phyloP scores from a whole-genome alignment of 2,113 vertebrate genomes.

The Phasianus colchicus region DNA sequence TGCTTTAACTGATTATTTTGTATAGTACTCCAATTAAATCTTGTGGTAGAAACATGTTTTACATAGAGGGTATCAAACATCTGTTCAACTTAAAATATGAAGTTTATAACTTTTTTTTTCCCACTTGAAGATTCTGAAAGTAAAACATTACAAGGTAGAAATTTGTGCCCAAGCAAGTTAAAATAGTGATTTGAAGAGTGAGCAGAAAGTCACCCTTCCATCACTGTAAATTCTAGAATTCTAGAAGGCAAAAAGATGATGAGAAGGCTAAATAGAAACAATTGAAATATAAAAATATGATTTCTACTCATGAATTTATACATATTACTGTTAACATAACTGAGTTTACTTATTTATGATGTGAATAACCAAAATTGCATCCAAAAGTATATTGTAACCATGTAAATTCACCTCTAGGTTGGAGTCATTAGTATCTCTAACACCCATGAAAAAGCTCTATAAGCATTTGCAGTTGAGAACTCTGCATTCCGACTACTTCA shows the following conservation, averaged over 20 bases:
- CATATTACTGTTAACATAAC: not conserved
- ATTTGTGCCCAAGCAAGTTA: not conserved
- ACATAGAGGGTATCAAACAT: not conserved
- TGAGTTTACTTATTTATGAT: not conserved
- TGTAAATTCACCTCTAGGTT: not conserved
- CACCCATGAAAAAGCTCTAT: not conserved
- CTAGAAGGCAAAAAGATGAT: not conserved
- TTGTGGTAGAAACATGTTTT: not conserved
- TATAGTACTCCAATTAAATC: not conserved
- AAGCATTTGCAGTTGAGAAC: not conserved
- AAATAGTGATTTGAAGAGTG: not conserved
- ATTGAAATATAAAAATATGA: not conserved
- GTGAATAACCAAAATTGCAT: not conserved
- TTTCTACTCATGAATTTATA: not conserved
- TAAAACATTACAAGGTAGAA: not conserved
- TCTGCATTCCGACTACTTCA: not conserved
- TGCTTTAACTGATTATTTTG: not conserved
- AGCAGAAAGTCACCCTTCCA: not conserved
- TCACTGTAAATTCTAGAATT: not conserved
- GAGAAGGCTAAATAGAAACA: not conserved
- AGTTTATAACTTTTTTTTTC: not conserved
- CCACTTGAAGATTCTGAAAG: not conserved
- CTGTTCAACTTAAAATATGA: not conserved
- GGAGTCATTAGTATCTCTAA: not conserved
- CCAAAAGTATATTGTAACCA: not conserved